Evolutionary conservation across 2,888 invertebrate genomes (phyloP), one percentile per base, ranked within the genome.

Genomic region (Callyntrura guangdongensis): DNA sequence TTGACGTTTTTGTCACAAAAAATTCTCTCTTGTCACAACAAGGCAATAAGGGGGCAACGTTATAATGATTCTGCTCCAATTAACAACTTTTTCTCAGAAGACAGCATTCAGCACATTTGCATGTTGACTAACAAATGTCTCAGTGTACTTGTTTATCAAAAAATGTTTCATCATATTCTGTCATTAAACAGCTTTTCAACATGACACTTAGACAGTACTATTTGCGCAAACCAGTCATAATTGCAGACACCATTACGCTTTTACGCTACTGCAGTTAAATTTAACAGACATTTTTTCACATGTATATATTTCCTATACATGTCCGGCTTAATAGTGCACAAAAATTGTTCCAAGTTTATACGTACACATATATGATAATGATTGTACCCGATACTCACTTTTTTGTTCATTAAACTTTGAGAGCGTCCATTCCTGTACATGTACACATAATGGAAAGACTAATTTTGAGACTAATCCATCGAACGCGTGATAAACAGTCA

Each of bases 61-160:
- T n/a, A 49, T 25, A 53, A 53, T n/a, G 69, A 72, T 45, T 72
- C 25, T 14, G 77, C 77, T 77, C 77, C 77, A 77, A 77, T 77
- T 77, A 77, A 25, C 56, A 77, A 25, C n/a, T 22, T 77, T 53
- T 77, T 25, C 22, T 53, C 17, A n/a, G n/a, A 9, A 8, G 3
- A n/a, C 12, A 20, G n/a, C 17, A 45, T 17, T 27, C 12, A 20
- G n/a, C 17, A 45, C 47, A 12, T 53, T 53, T 6, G 25, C 25
- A 8, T 77, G 53, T 4, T 49, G 56, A 56, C 25, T 0, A 53
- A 25, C 53, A 77, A 77, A 53, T 49, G n/a, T 17, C 1, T 49
- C 20, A 20, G 27, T 9, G 17, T n/a, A 17, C 49, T 47, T 74
- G 20, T 49, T 49, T 12, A 14, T 72, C 36, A 67, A 27, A 72